Percentiles rank a stretch among this genome's conserved stretches.
Evolutionary conservation across 1,140 invertebrate genomes (phyloP).

Genomic region (Meteorus sp.): DNA sequence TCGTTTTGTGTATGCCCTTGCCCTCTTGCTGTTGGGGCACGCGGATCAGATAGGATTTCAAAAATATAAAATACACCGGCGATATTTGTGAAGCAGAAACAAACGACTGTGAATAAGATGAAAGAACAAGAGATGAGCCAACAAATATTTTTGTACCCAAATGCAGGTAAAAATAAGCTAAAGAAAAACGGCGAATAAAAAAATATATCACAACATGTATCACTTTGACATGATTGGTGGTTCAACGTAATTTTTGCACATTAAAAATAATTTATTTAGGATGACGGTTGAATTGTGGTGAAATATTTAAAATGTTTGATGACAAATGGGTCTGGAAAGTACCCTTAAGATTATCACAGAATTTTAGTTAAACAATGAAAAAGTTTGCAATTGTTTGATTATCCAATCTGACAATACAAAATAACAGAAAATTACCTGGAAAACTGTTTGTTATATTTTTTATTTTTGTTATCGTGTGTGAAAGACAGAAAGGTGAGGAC

Average conservation of each 20-base stretch:
- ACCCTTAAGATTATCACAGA: no score
- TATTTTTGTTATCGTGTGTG: not conserved
- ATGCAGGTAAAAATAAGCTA: not conserved
- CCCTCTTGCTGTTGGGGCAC: constrained; percentile 6
- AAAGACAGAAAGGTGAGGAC: constrained; percentile 25
- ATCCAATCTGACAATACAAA: not conserved
- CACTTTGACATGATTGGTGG: no score
- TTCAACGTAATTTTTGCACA: no score
- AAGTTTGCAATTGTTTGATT: not conserved
- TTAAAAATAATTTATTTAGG: no score
- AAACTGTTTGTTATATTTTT: no score
- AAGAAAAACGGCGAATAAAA: not conserved
- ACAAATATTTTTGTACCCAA: constrained; percentile 5
- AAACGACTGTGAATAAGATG: constrained; percentile 31
- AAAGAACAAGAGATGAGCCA: constrained; percentile 11
- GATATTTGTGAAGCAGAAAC: constrained; percentile 44
- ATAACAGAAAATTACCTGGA: no score
- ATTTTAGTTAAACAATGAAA: no score
- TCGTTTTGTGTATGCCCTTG: no score
- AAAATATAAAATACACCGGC: constrained; percentile 56
- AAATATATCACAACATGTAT: no score
- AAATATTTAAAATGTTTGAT: no score
- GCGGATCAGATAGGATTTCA: constrained; percentile 58
- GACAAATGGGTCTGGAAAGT: no score
- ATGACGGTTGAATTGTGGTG: no score